phyloP scores from a whole-genome alignment of 2,888 invertebrate species.

The Rhagonycha fulva region DNA sequence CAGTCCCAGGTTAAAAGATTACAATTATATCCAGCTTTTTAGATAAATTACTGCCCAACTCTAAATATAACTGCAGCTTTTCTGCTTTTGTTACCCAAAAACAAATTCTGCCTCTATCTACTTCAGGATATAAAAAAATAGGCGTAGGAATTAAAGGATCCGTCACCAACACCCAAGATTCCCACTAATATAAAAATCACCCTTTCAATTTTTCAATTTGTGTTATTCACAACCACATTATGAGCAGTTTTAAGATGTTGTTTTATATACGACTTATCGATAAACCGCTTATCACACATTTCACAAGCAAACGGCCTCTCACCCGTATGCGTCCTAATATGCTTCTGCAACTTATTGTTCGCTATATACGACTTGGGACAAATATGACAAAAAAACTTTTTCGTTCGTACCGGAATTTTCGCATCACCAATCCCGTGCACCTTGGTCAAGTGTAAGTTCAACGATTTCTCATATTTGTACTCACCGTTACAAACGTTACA shows the following conservation, averaged over 20 bases:
- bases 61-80: not conserved
- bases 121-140: not conserved
- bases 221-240: constrained; percentile 47
- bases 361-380: constrained; percentile 47
- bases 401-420: constrained; percentile 57
- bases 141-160: not conserved
- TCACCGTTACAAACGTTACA: constrained; percentile 60
- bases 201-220: not conserved
- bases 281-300: constrained; percentile 48
- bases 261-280: constrained; percentile 60
- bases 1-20: too few relatives aligned
- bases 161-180: not conserved
- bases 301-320: constrained; percentile 46
- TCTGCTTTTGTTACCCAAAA: not conserved
- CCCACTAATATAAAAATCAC: not conserved
- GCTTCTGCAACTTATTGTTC: constrained; percentile 48
- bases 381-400: constrained; percentile 53
- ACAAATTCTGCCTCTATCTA: not conserved
- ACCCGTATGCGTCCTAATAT: constrained; percentile 46
- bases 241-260: constrained; percentile 59
- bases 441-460: constrained; percentile 60
- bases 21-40: too few relatives aligned
- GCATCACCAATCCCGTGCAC: constrained; percentile 55
- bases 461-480: constrained; percentile 58
- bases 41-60: not conserved